phyloP scores from a whole-genome alignment of 2,797 vertebrate species.

The Semaprochilodus insignis region DNA sequence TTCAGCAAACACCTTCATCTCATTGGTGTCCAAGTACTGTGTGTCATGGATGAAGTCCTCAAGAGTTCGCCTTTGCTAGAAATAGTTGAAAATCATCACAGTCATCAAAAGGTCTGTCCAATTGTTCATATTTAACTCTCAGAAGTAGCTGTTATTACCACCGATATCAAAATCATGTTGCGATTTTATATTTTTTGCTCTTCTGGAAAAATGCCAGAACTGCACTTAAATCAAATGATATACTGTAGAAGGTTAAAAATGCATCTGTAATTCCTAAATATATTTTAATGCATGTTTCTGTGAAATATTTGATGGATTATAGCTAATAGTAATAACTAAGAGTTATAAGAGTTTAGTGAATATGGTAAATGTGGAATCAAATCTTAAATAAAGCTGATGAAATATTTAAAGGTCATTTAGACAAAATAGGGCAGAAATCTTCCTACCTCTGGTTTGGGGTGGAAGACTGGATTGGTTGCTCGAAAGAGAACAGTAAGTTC shows the following conservation, averaged over 20 bases:
- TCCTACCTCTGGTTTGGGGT: slow-evolving; percentile 80
- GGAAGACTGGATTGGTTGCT: slow-evolving; percentile 59
- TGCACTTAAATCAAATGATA: too few species aligned
- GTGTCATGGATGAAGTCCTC: slow-evolving; percentile 74
- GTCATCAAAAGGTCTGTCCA: background rate
- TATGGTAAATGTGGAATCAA: background rate
- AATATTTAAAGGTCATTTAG: background rate
- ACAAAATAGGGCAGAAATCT: background rate
- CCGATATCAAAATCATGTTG: background rate
- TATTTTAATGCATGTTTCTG: background rate
- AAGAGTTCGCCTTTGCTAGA: slow-evolving; percentile 58
- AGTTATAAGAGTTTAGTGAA: too few species aligned
- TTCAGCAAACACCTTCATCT: slow-evolving; percentile 74
- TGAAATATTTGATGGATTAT: background rate
- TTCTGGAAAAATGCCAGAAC: too few species aligned
- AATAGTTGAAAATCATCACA: background rate
- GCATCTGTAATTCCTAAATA: background rate
- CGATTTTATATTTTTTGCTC: too few species aligned
- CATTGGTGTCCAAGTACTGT: slow-evolving; percentile 65
- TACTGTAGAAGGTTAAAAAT: too few species aligned
- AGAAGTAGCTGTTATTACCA: too few species aligned
- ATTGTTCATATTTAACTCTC: too few species aligned
- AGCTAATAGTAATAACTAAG: too few species aligned
- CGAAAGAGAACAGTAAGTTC: slow-evolving; percentile 84
- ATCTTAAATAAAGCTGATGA: background rate